Conservation (phyloP, 2,113 vertebrate species). For the Australoheros scitulus region DNA sequence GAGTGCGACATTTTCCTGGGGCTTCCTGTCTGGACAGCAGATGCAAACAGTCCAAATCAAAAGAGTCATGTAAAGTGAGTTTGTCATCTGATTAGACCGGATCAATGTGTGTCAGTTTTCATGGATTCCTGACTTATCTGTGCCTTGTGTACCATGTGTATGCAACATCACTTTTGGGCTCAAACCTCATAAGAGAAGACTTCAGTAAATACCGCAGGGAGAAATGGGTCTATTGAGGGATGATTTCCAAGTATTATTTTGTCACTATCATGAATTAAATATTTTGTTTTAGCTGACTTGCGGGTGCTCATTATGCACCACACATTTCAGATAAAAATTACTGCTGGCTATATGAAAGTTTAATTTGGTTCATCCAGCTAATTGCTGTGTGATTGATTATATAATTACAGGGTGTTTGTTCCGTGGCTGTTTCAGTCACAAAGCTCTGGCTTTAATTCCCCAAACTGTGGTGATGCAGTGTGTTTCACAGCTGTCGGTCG, state of each 20-base stretch:
- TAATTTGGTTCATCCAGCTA: constrained; percentile 67
- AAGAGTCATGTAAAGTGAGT: neutral
- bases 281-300: constrained; percentile 60
- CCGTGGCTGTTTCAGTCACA: constrained; percentile 37
- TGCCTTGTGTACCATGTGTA: neutral
- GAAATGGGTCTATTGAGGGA: constrained; percentile 39
- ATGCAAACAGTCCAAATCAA: neutral
- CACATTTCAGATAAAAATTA: constrained; percentile 58
- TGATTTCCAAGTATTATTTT: constrained; percentile 60
- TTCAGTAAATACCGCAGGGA: neutral
- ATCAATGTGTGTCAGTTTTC: constrained; percentile 1
- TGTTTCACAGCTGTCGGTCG: constrained; percentile 28
- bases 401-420: constrained; percentile 65
- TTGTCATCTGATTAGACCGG: constrained; percentile 4
- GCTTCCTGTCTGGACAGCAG: neutral
- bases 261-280: constrained; percentile 70
- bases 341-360: constrained; percentile 70
- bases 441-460: constrained; percentile 31
- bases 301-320: constrained; percentile 51
- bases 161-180: constrained; percentile 18
- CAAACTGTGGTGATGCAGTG: neutral
- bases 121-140: neutral
- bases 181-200: constrained; percentile 32
- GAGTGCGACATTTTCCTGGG: neutral
- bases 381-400: constrained; percentile 70